phyloP scores from a whole-genome alignment of 2,797 vertebrate genomes.

The Leucoraja ocellata region DNA sequence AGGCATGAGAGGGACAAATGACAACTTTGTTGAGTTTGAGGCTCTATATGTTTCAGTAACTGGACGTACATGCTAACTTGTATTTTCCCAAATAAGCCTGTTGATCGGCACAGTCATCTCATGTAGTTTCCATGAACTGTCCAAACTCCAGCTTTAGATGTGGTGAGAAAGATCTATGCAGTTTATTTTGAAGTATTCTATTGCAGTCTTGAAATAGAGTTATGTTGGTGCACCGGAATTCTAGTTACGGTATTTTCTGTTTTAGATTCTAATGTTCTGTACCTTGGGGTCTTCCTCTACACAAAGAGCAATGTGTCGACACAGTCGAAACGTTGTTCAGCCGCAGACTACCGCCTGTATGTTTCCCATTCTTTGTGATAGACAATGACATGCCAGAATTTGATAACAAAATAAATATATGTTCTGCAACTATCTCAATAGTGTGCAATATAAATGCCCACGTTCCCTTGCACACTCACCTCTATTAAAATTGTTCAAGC shows the following conservation, averaged over 20 bases:
- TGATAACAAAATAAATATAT: background rate
- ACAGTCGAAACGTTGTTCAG: background rate
- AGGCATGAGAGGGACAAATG: too few species aligned
- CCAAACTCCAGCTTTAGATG: background rate
- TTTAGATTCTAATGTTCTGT: background rate
- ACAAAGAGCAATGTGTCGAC: background rate
- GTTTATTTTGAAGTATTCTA: background rate
- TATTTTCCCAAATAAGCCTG: background rate
- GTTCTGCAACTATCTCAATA: background rate
- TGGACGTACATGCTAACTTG: background rate
- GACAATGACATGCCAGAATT: background rate
- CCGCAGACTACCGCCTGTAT: too few species aligned
- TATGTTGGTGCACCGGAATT: background rate
- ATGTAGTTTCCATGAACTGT: background rate
- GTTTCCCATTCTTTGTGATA: background rate
- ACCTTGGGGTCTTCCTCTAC: background rate
- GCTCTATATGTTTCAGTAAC: background rate
- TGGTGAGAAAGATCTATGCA: background rate
- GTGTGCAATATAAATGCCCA: background rate
- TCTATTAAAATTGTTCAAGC: background rate
- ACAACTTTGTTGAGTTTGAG: background rate
- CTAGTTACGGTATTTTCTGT: background rate
- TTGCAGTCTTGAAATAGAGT: background rate
- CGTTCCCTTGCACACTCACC: too few species aligned
- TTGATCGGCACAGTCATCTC: background rate